A percentile compares a stretch with the other conserved stretches of the same genome.
Evolutionary conservation across 2,797 vertebrate species (phyloP).

Genomic region (Schizopygopsis pylzovi): DNA sequence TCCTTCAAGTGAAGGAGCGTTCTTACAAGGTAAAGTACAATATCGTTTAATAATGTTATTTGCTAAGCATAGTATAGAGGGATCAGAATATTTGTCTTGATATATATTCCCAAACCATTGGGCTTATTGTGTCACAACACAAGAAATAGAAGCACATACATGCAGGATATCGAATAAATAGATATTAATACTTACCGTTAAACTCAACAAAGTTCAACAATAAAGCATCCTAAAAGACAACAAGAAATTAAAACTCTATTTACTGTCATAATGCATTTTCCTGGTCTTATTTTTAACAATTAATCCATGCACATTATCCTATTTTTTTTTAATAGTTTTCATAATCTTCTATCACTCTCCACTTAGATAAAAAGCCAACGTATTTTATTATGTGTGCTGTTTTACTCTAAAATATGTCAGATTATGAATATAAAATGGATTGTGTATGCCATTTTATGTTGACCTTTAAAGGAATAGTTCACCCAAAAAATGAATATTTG

Average conservation of each 20-base stretch:
- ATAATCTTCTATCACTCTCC: not conserved
- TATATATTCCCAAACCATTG: not conserved
- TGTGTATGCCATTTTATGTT: not conserved
- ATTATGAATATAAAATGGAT: not conserved
- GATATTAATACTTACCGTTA: not conserved
- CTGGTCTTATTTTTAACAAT: not conserved
- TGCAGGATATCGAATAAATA: not conserved
- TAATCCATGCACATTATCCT: not conserved
- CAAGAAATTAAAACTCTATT: not conserved
- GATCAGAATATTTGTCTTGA: not conserved
- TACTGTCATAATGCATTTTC: not conserved
- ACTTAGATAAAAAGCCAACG: not conserved
- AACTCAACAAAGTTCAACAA: not conserved
- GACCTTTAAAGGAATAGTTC: conserved; percentile 1
- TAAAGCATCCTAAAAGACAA: not conserved
- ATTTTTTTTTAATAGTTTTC: not conserved
- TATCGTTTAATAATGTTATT: not conserved
- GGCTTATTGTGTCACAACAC: not conserved
- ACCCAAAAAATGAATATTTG: not conserved
- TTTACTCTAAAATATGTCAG: not conserved
- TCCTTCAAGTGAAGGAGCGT: conserved; percentile 68
- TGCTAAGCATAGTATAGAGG: not conserved
- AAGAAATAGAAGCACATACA: not conserved
- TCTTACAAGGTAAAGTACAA: conserved; percentile 66
- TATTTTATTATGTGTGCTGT: not conserved